phyloP scores from a whole-genome alignment of 2,797 vertebrate species.

The Hemibagrus guttatus region DNA sequence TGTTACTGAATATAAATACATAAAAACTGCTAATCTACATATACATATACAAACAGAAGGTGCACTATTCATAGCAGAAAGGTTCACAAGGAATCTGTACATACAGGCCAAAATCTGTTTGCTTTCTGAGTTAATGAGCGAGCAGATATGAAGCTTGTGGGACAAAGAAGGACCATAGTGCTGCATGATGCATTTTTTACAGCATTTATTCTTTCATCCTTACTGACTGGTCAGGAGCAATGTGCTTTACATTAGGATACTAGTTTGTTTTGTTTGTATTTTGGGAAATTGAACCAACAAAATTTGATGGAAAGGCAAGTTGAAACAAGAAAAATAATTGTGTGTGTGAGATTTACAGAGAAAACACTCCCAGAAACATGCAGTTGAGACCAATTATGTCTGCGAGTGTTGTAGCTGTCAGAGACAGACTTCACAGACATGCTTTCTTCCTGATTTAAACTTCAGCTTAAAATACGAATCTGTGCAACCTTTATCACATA shows the following conservation, averaged over 20 bases:
- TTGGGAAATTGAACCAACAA: neutral
- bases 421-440: conserved; percentile 1
- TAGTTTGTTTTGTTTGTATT: neutral
- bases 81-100: neutral
- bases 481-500: neutral
- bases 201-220: neutral
- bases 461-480: neutral
- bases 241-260: neutral
- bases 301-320: neutral
- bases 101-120: neutral
- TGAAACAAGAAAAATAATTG: neutral
- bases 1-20: neutral
- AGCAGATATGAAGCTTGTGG: neutral
- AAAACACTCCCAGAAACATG: neutral
- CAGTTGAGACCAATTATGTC: neutral
- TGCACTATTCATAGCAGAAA: neutral
- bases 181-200: neutral
- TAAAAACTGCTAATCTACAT: neutral
- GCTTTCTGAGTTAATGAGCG: neutral
- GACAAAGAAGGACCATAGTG: neutral
- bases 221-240: neutral
- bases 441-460: neutral
- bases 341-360: neutral
- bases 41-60: neutral
- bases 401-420: neutral